Percentiles rank a stretch among this genome's conserved stretches.
phyloP scores from a whole-genome alignment of 2,113 vertebrate species.

The Gallinago media region DNA sequence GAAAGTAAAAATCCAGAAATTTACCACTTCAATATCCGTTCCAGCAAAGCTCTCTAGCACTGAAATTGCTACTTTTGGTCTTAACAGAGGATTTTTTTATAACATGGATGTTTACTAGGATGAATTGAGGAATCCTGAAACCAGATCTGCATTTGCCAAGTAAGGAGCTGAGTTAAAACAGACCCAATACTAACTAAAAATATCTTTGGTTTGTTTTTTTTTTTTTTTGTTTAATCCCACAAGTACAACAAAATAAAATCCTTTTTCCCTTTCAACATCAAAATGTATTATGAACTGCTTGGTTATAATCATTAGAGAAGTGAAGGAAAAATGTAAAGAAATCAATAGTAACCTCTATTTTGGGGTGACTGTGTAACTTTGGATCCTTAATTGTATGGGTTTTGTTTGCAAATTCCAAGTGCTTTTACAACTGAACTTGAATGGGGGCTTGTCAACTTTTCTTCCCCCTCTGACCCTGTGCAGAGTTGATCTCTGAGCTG shows the following conservation, averaged over 20 bases:
- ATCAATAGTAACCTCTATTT: background rate
- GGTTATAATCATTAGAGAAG: background rate
- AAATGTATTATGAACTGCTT: background rate
- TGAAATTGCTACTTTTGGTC: background rate
- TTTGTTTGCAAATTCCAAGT: background rate
- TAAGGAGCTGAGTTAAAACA: background rate
- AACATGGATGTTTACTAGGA: rapidly evolving
- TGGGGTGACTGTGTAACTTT: background rate
- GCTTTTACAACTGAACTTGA: background rate
- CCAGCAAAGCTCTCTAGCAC: background rate
- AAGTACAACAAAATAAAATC: background rate
- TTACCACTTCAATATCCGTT: background rate
- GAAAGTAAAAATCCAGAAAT: background rate
- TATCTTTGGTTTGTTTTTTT: too few species aligned
- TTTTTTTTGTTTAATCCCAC: background rate
- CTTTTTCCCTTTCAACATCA: background rate
- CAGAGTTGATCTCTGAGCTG: background rate
- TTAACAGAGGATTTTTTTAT: background rate
- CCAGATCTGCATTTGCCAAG: background rate
- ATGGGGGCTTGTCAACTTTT: background rate
- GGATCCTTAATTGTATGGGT: background rate
- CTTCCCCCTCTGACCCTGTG: rapidly evolving
- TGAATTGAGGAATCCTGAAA: background rate
- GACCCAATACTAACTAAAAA: background rate
- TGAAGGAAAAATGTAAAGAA: background rate